phyloP scores from a whole-genome alignment of 2,797 vertebrate species.

The Pteropus rufus region DNA sequence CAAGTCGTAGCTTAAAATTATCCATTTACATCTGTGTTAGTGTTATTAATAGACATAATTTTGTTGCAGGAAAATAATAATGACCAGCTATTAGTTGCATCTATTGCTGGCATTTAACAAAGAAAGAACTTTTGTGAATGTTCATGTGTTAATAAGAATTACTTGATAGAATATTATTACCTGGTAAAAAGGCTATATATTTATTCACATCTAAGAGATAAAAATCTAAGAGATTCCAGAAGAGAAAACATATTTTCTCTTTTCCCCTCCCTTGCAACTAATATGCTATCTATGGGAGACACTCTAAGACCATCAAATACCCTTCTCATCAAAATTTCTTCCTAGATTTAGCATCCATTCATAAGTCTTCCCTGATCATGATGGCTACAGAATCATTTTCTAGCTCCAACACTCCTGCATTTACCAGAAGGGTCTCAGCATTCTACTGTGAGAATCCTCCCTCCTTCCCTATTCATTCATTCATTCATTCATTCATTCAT shows the following conservation, averaged over 20 bases:
- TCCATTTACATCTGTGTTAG: neutral
- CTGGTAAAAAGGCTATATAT: neutral
- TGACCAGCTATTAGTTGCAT: neutral
- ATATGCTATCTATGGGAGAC: neutral
- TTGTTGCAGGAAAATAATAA: neutral
- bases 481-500: neutral
- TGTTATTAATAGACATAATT: slow-evolving; percentile 11
- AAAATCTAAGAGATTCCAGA: slow-evolving; percentile 5
- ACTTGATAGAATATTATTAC: slow-evolving; percentile 29
- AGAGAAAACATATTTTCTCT: neutral
- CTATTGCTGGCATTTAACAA: neutral
- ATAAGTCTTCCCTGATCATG: neutral
- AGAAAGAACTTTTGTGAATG: neutral
- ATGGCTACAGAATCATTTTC: neutral
- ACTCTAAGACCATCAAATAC: neutral
- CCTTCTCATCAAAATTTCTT: neutral
- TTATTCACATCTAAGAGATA: slow-evolving; percentile 41
- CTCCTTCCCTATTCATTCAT: neutral
- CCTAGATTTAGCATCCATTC: neutral
- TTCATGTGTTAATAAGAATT: slow-evolving; percentile 37
- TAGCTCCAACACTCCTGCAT: neutral
- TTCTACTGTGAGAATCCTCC: neutral
- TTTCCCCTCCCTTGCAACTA: neutral
- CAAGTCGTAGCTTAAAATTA: neutral
- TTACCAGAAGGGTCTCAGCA: neutral